Base-by-base conservation (phyloP, 1,140 invertebrate genomes). In the Cyphomyrmex costatus region DNA sequence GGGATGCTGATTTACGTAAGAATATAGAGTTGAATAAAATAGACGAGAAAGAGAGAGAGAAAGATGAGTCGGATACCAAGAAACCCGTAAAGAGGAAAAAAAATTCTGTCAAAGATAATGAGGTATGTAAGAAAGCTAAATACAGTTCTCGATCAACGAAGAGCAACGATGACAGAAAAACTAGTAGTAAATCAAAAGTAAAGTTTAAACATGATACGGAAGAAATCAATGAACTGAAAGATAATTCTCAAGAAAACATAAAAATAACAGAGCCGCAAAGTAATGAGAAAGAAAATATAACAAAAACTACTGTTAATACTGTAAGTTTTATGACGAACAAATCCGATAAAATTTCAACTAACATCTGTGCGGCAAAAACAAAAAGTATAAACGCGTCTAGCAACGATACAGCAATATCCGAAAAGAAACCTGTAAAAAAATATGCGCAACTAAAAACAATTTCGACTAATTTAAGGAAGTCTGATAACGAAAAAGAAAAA, bases 1-100 rank as follows among this genome's bases (percentile, higher is more conserved):
- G 95, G 95, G 95, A 95, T 49, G 92, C 92, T 10, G 95, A 95
- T 90, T 86, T 95, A 60, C 90, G 95, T 6, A 89, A 83, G 42
- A 19, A 63, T 76, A 36, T 90, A 49, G 76, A 85, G 42, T 19
- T 27, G 6, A 27, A 49, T 19, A 19, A 79, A 2, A 56, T 84
- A n/a, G 51, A 86, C 0, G 74, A 87, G 16, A 63, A 89, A 24
- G 61, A 86, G 19, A 46, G 86, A 0, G 74, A 87, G 16, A 63
- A 89, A 24, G 61, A 86, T 0, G 71, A 87, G 14, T 49, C 19
- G 8, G 42, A 77, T n/a, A 30, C 33, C 4, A 77, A 73, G 10
- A 63, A 5, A 16, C 19, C 71, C 5, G 60, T 21, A 42, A 73
- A 49, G 21, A 87, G 16, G 4, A 83, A 12, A 19, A 82, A 27